Evolutionary conservation across 2,797 vertebrate species (phyloP), one percentile per base, ranked within the genome.

Genomic region (Capromys pilorides): DNA sequence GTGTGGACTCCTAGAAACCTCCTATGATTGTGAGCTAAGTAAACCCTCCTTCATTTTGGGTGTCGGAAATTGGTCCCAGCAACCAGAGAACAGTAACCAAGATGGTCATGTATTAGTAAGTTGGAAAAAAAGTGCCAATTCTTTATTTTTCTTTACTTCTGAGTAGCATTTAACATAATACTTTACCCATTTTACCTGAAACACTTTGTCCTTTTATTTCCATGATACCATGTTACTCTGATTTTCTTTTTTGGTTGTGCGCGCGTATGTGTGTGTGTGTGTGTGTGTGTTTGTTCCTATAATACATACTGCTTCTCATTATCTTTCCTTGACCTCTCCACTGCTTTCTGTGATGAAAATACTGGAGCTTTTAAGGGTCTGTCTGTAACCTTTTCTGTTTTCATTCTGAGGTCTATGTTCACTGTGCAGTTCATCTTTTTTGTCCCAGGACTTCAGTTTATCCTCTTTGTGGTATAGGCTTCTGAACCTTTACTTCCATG

Each of bases 121-220:
- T 75, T 33, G 75, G 81, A 78, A 66, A 92, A 92, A 28, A 79
- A 31, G 21, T 21, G 24, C 49, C 49, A 84, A 57, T 59, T 92
- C n/a, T 82, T 78, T 82, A 16, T 69, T n/a, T 84, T 83, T 91
- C 78, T 84, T 92, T 26, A 86, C 67, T 79, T 78, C 51, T 62
- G 51, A 78, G 11, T 26, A 66, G 21, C 28, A 86, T 41, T 87
- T 36, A 45, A 41, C 13, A 62, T 51, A 77, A 24, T 73, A 73
- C 33, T 92, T 85, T 75, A 81, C 31, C 10, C 3, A 11, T 78
- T 78, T 41, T 33, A 22, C 41, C 39, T 13, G 0, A 71, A 79
- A 39, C 8, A 41, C 26, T 59, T 31, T 57, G 66, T n/a, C 87
- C 64, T 86, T 85, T 92, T 71, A 26, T 41, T 79, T 62, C 45